Percentiles rank a stretch among this genome's conserved stretches.
Evolutionary conservation across 92 coral and sea anemone species (phyloP).

Genomic region (Umimayanthus kanabou): DNA sequence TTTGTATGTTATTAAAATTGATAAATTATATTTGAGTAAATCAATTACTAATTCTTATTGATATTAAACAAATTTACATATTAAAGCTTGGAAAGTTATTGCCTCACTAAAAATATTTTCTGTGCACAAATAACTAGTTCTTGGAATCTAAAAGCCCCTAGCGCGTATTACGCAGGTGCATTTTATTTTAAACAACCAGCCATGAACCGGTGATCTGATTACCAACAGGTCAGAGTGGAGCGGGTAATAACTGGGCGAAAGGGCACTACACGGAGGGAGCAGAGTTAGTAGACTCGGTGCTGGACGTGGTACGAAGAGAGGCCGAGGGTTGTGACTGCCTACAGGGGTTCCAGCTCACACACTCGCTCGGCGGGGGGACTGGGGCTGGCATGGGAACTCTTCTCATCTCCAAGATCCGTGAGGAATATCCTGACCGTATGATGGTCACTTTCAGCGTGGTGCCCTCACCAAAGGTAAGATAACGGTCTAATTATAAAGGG

Average conservation of each 20-base stretch:
- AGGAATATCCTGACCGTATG: conserved; percentile 88
- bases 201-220: neutral
- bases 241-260: conserved; percentile 89
- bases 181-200: too few species aligned
- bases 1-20: too few species aligned
- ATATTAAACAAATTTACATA: too few species aligned
- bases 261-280: conserved; percentile 96
- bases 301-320: conserved; percentile 86
- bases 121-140: too few species aligned
- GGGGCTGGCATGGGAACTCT: conserved; percentile 97
- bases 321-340: conserved; percentile 92
- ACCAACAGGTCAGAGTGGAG: conserved; percentile 69
- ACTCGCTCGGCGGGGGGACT: conserved; percentile 96
- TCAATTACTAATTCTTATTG: too few species aligned
- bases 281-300: conserved; percentile 85
- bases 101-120: too few species aligned
- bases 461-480: conserved; percentile 77
- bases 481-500: neutral
- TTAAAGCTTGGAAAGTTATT: too few species aligned
- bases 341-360: conserved; percentile 93
- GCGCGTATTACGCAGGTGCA: too few species aligned
- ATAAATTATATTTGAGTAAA: too few species aligned
- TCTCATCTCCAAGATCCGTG: conserved; percentile 88
- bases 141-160: too few species aligned
- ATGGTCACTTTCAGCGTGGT: conserved; percentile 91